Percentiles rank a stretch among this genome's conserved stretches.
Conservation (phyloP, 2,888 invertebrate genomes). For the Heliconius ismenius region DNA sequence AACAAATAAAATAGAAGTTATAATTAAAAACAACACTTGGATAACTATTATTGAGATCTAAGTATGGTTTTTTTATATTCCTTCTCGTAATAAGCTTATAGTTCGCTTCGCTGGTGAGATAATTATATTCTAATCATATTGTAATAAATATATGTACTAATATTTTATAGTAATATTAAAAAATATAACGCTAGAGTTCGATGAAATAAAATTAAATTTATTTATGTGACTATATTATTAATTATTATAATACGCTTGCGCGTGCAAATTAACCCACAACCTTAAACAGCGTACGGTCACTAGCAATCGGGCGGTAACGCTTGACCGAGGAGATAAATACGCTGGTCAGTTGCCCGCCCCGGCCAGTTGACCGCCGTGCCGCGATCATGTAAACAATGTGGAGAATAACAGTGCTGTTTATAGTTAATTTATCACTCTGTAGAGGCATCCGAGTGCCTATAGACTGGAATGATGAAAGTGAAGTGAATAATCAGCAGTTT, state of each 20-base stretch:
- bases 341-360: constrained; percentile 60
- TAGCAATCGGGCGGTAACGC: constrained; percentile 73
- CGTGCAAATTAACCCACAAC: constrained; percentile 50
- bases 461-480: constrained; percentile 66
- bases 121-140: neutral
- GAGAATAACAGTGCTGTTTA: constrained; percentile 56
- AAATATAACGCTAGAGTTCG: neutral
- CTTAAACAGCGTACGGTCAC: constrained; percentile 62
- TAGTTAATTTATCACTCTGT: constrained; percentile 67
- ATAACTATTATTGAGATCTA: neutral
- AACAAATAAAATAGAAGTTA: neutral
- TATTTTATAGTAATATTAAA: neutral
- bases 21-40: too few species aligned
- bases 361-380: constrained; percentile 72
- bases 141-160: neutral
- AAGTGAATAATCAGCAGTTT: constrained; percentile 58
- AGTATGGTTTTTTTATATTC: neutral
- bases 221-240: neutral
- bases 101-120: neutral
- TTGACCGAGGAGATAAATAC: constrained; percentile 80
- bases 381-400: constrained; percentile 74
- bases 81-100: neutral
- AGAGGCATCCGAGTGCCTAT: constrained; percentile 68
- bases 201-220: neutral
- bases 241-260: constrained; percentile 44